Evolutionary conservation across 1,140 invertebrate species (phyloP).

Genomic region (Ylistrum balloti): DNA sequence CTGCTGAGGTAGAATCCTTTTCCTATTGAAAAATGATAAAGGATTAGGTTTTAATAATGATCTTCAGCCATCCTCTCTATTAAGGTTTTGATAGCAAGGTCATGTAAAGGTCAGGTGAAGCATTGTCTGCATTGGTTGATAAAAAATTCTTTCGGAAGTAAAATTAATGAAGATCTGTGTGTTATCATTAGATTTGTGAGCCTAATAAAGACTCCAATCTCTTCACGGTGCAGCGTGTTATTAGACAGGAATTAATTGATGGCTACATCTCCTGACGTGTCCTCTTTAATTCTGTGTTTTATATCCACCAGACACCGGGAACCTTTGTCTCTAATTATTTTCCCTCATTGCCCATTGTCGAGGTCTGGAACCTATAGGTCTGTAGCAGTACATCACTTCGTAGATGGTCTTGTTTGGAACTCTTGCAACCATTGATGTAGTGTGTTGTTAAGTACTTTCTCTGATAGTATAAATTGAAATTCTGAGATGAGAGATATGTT

Average conservation of each 20-base stretch:
- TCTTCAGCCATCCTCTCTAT: no score
- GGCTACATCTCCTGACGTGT: constrained; percentile 11
- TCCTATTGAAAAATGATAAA: no score
- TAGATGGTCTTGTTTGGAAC: background rate
- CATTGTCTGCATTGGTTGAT: background rate
- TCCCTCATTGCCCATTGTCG: background rate
- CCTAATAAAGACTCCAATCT: background rate
- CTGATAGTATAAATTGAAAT: background rate
- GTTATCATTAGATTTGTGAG: background rate
- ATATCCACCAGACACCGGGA: background rate
- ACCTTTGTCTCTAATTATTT: background rate
- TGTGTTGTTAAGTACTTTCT: background rate
- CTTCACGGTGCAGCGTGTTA: background rate
- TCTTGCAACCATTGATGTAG: background rate
- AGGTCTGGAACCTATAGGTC: background rate
- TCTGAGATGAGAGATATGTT: background rate
- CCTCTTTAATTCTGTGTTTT: constrained; percentile 34
- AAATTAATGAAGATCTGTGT: constrained; percentile 40
- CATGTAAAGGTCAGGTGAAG: background rate
- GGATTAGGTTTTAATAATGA: no score
- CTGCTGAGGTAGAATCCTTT: no score
- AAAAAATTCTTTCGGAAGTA: background rate
- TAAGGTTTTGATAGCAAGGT: background rate
- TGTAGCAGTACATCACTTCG: background rate
- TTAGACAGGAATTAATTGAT: background rate